Conservation (phyloP, 92 coral and sea anemone genomes). For the Actinernus sp. region DNA sequence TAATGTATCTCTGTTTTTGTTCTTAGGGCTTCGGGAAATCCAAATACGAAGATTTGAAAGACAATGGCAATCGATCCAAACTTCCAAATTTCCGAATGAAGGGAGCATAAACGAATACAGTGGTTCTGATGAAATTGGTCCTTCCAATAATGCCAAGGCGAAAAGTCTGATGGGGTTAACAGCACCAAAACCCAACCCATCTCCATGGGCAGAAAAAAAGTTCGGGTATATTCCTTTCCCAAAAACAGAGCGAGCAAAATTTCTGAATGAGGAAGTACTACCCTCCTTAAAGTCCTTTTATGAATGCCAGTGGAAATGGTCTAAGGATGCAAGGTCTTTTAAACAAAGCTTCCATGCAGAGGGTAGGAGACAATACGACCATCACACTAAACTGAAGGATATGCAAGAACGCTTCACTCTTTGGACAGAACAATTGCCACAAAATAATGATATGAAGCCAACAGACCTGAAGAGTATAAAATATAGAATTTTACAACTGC, state of each 20-base stretch:
- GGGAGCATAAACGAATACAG: neutral
- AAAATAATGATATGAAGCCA: conserved; percentile 16
- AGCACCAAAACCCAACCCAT: too few species aligned
- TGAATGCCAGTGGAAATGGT: too few species aligned
- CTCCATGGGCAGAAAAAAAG: too few species aligned
- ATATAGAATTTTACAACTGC: conserved; percentile 29
- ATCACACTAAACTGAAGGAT: conserved; percentile 27
- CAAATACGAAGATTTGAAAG: conserved; percentile 50
- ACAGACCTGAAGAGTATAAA: conserved; percentile 35
- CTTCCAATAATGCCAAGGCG: too few species aligned
- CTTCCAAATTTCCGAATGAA: conserved; percentile 1
- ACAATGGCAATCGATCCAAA: conserved; percentile 11
- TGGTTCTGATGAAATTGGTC: conserved; percentile 11
- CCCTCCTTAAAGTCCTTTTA: too few species aligned
- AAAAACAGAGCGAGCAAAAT: too few species aligned
- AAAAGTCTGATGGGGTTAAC: too few species aligned
- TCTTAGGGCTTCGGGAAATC: conserved; percentile 25
- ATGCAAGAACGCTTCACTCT: conserved; percentile 24
- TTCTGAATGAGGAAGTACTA: too few species aligned
- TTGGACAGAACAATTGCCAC: conserved; percentile 16
- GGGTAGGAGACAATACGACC: conserved; percentile 44
- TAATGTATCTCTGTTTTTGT: neutral
- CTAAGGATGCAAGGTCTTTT: conserved; percentile 32
- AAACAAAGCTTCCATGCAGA: conserved; percentile 34
- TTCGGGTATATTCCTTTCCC: too few species aligned